Evolutionary conservation across 2,113 vertebrate species (phyloP).

Genomic region (Zosterops pallidus): DNA sequence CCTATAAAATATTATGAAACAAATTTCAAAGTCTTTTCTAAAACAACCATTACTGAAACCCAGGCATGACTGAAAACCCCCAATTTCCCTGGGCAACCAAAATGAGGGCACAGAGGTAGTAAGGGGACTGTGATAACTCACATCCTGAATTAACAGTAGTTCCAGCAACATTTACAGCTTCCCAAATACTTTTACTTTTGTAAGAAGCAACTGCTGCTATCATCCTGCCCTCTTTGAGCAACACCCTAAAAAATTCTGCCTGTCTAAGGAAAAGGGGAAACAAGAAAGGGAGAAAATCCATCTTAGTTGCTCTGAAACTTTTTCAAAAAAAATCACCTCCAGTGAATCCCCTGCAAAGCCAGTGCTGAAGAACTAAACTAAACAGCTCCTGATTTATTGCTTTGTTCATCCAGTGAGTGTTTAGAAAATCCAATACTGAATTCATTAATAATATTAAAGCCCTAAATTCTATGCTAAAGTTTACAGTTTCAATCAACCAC

Average conservation of each 20-base stretch:
- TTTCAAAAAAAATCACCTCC: not conserved
- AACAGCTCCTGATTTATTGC: conserved; percentile 51
- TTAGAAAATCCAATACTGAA: conserved; percentile 56
- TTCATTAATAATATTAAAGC: conserved; percentile 52
- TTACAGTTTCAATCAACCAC: not conserved
- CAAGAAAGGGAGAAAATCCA: not conserved
- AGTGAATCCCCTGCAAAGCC: conserved; percentile 1
- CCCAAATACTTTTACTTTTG: not conserved
- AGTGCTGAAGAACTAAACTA: not conserved
- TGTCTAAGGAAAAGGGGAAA: not conserved
- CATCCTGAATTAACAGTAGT: not conserved
- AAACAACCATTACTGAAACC: not conserved
- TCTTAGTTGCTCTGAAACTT: not conserved
- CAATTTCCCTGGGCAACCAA: not conserved
- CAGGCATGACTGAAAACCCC: not conserved
- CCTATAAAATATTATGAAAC: not conserved
- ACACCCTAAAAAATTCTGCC: not conserved
- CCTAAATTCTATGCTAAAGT: conserved; percentile 3
- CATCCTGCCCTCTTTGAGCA: not conserved
- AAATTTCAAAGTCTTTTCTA: not conserved
- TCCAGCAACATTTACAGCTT: not conserved
- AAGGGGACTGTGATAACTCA: not conserved
- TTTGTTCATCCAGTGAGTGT: conserved; percentile 16
- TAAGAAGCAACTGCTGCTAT: not conserved
- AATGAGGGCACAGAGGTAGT: not conserved